A percentile compares a stretch with the other conserved stretches of the same genome.
Evolutionary conservation across 2,797 vertebrate genomes (phyloP).

Genomic region (Bucorvus abyssinicus): DNA sequence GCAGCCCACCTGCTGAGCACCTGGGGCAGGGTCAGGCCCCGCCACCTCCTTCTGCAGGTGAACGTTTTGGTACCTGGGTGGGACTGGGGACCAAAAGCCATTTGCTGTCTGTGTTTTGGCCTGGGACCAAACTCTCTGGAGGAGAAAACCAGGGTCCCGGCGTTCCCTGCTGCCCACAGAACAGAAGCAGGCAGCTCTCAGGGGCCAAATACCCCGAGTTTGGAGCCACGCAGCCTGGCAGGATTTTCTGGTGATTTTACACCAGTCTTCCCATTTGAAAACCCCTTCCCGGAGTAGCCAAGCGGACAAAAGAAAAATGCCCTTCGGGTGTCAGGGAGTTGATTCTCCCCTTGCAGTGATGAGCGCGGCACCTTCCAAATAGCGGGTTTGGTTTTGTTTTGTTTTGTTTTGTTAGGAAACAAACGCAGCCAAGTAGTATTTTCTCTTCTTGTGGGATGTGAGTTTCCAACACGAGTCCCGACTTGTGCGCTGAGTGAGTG

Average conservation of each 20-base stretch:
- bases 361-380: conserved; percentile 24
- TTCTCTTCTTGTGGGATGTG: conserved; percentile 26
- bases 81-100: background rate
- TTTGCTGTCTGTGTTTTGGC: background rate
- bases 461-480: background rate
- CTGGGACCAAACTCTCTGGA: background rate
- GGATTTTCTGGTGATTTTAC: conserved; percentile 12
- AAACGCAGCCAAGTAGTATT: background rate
- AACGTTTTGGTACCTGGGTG: background rate
- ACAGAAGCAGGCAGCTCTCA: background rate
- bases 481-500: conserved; percentile 45
- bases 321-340: background rate
- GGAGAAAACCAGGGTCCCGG: background rate
- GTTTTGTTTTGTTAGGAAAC: conserved; percentile 2
- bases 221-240: background rate
- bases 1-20: background rate
- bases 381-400: background rate
- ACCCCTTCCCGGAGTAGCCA: background rate
- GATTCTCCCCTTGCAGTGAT: background rate
- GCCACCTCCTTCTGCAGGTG: background rate
- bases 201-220: background rate
- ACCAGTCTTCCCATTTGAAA: background rate
- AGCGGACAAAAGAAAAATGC: conserved; percentile 30
- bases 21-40: background rate
- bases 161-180: background rate